A percentile compares a stretch with the other conserved stretches of the same genome.
These are phyloP conservation scores for Coracopsis vasa DNA, from an alignment of 2,113 vertebrate species.

Conservation along the genomic window DNA sequence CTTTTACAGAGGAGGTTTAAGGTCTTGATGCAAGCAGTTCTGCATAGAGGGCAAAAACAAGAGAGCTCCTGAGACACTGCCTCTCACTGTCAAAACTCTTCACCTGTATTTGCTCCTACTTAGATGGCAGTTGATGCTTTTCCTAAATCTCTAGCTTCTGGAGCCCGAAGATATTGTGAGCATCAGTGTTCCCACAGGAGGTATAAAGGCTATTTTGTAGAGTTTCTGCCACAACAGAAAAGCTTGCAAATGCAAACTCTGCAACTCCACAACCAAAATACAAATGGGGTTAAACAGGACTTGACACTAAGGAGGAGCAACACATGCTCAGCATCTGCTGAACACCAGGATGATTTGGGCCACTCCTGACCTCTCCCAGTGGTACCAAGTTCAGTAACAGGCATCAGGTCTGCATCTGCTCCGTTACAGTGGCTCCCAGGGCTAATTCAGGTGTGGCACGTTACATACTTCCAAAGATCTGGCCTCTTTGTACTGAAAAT, in stretches of 20 bases:
- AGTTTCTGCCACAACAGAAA: neutral
- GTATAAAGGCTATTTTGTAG: neutral
- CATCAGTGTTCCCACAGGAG: neutral
- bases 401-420: neutral
- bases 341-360: neutral
- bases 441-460: neutral
- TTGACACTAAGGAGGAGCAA: neutral
- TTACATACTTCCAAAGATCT: neutral
- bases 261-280: neutral
- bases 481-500: neutral
- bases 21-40: slow-evolving; percentile 38
- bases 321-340: neutral
- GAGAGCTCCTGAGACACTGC: neutral
- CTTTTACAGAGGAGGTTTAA: slow-evolving; percentile 61
- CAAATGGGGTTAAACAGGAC: neutral
- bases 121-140: neutral
- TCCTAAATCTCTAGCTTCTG: neutral
- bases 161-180: neutral
- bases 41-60: slow-evolving; percentile 30
- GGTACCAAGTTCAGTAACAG: neutral
- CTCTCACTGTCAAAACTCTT: neutral
- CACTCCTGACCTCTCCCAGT: neutral
- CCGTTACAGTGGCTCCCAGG: fast-evolving
- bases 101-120: neutral
- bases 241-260: neutral